These are phyloP conservation scores for Hedychridium roseum DNA, from an alignment of 2,888 invertebrate genomes.

Conservation along the genomic window DNA sequence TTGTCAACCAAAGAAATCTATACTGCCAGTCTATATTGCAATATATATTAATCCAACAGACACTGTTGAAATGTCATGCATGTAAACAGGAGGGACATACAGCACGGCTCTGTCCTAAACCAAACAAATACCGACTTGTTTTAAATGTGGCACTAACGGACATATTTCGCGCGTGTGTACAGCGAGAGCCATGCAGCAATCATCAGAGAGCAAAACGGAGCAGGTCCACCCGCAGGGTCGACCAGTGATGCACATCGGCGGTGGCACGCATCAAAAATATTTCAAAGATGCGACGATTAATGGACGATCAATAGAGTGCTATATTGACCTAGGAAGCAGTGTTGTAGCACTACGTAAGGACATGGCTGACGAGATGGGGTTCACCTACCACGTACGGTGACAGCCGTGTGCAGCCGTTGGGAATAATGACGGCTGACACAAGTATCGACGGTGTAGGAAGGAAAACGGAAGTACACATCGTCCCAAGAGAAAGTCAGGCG, in stretches of 20 bases:
- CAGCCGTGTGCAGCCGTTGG: constrained; percentile 22
- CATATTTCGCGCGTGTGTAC: constrained; percentile 10
- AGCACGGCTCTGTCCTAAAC: too few species aligned
- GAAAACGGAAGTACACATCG: constrained; percentile 22
- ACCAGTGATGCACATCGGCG: neutral
- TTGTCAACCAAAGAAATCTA: too few species aligned
- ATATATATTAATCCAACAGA: too few species aligned
- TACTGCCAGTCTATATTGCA: too few species aligned
- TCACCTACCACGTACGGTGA: constrained; percentile 28
- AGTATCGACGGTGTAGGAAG: constrained; percentile 17
- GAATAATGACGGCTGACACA: constrained; percentile 11
- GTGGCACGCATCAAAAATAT: neutral
- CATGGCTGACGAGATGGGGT: too few species aligned
- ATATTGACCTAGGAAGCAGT: constrained; percentile 8
- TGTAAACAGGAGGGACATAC: too few species aligned
- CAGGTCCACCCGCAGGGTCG: neutral
- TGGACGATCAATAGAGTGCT: neutral
- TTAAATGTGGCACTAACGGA: too few species aligned
- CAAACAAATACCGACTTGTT: too few species aligned
- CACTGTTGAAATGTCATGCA: too few species aligned
- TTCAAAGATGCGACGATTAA: neutral
- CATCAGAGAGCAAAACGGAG: neutral
- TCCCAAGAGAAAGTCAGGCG: constrained; percentile 28
- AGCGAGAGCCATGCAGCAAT: neutral
- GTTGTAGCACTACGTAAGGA: neutral